Conservation (phyloP, 1,140 invertebrate species). For the Hyphantria cunea region DNA sequence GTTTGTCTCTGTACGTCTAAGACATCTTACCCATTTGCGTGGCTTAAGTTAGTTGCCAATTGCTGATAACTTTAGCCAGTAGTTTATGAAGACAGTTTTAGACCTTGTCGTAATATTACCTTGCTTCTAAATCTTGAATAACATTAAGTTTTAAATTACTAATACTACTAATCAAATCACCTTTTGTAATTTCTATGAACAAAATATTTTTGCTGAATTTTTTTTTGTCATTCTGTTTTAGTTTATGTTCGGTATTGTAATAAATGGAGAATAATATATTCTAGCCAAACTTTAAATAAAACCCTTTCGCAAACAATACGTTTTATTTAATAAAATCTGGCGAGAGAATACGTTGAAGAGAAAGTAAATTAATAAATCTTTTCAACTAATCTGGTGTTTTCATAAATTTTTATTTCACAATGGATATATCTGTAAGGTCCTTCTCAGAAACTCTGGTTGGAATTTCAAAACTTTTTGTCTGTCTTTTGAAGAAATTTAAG, state of each 20-base stretch:
- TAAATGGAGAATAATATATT: not conserved
- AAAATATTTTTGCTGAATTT: not conserved
- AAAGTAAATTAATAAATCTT: not conserved
- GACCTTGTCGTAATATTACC: not conserved
- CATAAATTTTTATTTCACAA: not conserved
- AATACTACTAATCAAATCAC: not conserved
- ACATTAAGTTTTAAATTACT: not conserved
- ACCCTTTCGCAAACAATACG: not conserved
- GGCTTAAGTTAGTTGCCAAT: conserved; percentile 35
- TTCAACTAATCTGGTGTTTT: not conserved
- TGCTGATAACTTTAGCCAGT: conserved; percentile 10
- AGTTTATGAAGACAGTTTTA: conserved; percentile 6
- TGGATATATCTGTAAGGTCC: too few species aligned
- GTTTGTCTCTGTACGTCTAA: conserved; percentile 13
- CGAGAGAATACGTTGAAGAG: not conserved
- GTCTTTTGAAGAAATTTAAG: too few species aligned
- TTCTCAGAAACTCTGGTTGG: too few species aligned
- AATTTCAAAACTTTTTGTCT: too few species aligned
- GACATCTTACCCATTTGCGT: conserved; percentile 34
- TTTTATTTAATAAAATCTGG: not conserved
- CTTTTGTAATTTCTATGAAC: too few species aligned
- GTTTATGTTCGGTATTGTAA: not conserved
- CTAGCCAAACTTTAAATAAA: not conserved
- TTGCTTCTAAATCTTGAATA: not conserved
- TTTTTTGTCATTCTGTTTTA: not conserved